Conservation (phyloP, 2,113 vertebrate genomes). For the Poecile atricapillus region DNA sequence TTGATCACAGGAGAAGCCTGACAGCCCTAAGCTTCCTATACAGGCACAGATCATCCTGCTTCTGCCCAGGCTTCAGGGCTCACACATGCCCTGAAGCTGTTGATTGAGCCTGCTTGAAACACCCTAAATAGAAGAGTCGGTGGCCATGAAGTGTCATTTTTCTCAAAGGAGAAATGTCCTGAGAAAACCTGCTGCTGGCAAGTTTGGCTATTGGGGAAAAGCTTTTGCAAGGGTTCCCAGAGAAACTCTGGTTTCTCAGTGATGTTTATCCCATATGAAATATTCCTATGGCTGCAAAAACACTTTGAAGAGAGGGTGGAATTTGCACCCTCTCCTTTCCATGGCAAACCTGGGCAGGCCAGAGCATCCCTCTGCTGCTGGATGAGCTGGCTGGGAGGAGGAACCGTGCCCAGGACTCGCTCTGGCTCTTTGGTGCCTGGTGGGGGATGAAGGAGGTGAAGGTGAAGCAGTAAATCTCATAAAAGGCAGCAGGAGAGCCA, state of each 20-base stretch:
- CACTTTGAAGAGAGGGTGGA: neutral
- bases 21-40: constrained; percentile 27
- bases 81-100: neutral
- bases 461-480: neutral
- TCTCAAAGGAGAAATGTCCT: neutral
- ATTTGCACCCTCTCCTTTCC: neutral
- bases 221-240: neutral
- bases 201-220: neutral
- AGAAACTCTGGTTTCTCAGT: neutral
- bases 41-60: neutral
- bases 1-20: constrained; percentile 46
- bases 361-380: neutral
- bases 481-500: neutral
- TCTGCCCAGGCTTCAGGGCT: neutral
- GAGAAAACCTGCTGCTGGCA: neutral
- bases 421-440: neutral
- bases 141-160: neutral
- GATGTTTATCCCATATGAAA: neutral
- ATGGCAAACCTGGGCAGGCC: neutral
- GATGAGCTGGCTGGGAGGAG: neutral
- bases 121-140: neutral
- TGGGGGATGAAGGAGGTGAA: neutral
- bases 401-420: accelerated
- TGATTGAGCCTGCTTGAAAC: neutral
- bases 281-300: neutral